Conservation (phyloP, 2,797 vertebrate genomes). For the Lepilemur ruficaudatus region DNA sequence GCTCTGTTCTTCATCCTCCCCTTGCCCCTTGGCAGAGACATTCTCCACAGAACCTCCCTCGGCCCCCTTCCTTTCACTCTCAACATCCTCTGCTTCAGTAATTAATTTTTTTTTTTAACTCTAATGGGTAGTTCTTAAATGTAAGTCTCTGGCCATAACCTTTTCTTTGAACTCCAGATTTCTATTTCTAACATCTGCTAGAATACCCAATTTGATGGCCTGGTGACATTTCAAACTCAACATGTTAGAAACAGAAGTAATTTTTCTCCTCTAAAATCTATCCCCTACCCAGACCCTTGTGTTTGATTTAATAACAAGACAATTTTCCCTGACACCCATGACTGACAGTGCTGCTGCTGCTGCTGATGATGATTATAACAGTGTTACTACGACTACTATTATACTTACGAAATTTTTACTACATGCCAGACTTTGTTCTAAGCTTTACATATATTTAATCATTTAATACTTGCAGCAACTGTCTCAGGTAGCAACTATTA, state of each 20-base stretch:
- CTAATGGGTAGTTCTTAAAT: background rate
- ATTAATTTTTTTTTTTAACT: background rate
- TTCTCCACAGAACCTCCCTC: background rate
- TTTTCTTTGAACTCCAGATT: constrained; percentile 36
- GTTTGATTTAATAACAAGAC: background rate
- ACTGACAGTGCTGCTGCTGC: background rate
- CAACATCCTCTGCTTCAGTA: background rate
- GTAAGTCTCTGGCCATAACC: constrained; percentile 26
- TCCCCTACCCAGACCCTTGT: background rate
- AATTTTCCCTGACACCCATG: background rate
- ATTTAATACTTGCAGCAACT: background rate
- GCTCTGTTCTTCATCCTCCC: background rate
- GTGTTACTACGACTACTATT: background rate
- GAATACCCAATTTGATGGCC: background rate
- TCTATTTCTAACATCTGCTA: constrained; percentile 17
- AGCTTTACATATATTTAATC: background rate
- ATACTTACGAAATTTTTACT: background rate
- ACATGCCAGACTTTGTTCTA: background rate
- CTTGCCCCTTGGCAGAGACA: background rate
- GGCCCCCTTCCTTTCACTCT: background rate
- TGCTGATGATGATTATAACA: background rate
- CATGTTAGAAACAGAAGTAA: background rate
- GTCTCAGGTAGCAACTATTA: background rate
- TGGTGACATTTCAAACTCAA: constrained; percentile 42
- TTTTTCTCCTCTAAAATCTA: constrained; percentile 4